Evolutionary conservation across 2,113 vertebrate species (phyloP).

Genomic region (Bothrops jararaca): DNA sequence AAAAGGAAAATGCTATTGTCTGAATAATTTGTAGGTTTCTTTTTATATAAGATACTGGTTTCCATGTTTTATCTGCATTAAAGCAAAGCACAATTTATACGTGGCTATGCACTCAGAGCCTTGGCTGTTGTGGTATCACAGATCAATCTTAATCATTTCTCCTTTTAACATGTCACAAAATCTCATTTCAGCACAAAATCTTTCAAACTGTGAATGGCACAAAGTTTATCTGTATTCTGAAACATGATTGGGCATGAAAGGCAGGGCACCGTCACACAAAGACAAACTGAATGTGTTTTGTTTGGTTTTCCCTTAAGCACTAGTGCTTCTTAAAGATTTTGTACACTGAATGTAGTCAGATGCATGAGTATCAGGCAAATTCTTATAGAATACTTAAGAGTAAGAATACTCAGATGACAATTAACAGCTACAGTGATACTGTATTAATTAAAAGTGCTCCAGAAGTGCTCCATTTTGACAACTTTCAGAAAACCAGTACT

Average conservation of each 20-base stretch:
- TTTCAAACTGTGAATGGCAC: not conserved
- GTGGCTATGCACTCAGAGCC: not conserved
- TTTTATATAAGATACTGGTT: not conserved
- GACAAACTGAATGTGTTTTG: rapidly evolving
- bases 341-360: not conserved
- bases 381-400: not conserved
- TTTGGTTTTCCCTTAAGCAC: rapidly evolving
- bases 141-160: not conserved
- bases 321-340: not conserved
- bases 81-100: not conserved
- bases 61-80: not conserved
- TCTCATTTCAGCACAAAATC: not conserved
- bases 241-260: rapidly evolving
- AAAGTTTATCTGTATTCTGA: not conserved
- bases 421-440: not conserved
- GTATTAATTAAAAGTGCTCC: not conserved
- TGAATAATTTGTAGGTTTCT: not conserved
- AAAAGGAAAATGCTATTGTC: not conserved
- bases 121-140: not conserved
- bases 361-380: not conserved
- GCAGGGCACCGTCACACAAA: rapidly evolving
- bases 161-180: not conserved
- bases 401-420: not conserved
- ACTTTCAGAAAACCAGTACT: not conserved
- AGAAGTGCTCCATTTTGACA: not conserved